Conservation (phyloP, 2,113 vertebrate species). For the Scatophagus argus region DNA sequence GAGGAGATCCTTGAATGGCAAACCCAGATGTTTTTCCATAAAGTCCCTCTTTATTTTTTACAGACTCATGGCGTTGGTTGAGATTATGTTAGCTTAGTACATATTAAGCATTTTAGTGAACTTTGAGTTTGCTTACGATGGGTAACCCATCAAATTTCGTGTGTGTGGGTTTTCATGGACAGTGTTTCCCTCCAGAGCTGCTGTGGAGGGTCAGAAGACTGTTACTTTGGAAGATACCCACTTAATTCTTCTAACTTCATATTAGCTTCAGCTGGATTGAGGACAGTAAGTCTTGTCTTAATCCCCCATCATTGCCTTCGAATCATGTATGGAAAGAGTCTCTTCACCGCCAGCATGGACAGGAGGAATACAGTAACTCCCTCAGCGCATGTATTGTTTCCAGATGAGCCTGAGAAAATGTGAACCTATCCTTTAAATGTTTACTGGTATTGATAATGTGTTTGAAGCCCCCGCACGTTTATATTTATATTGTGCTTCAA, state of each 20-base stretch:
- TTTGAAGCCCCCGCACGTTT: background rate
- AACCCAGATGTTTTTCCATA: background rate
- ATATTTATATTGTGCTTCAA: background rate
- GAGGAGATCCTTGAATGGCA: background rate
- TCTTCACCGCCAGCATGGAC: background rate
- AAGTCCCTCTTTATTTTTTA: background rate
- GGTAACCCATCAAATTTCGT: background rate
- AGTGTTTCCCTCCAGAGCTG: background rate
- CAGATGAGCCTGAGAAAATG: background rate
- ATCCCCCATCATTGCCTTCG: no score
- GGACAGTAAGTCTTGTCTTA: no score
- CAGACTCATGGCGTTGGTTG: background rate
- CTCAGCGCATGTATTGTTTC: background rate
- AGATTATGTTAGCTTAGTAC: background rate
- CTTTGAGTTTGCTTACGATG: background rate
- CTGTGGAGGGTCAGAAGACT: background rate
- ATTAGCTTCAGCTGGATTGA: no score
- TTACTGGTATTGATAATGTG: background rate
- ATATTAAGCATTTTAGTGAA: background rate
- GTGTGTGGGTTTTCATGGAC: background rate
- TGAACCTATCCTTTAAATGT: background rate
- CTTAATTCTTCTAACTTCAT: background rate
- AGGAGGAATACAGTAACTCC: background rate
- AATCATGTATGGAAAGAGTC: background rate
- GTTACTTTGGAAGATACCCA: background rate